Conservation (phyloP, 2,113 vertebrate genomes). For the Natator depressus region DNA sequence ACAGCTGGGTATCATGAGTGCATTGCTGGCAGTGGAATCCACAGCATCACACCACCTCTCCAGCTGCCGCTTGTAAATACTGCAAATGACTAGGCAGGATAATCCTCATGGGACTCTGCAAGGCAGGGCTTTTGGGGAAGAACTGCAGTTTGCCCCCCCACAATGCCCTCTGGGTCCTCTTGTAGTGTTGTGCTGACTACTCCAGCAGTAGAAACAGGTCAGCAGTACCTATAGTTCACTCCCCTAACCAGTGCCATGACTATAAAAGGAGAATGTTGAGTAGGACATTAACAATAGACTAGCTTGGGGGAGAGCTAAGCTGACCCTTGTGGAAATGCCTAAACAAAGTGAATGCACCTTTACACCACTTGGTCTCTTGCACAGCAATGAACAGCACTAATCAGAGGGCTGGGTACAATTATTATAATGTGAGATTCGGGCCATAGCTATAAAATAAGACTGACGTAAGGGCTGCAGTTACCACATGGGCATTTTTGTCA, state of each 20-base stretch:
- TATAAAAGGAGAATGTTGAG: neutral
- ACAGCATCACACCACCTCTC: neutral
- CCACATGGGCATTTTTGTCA: neutral
- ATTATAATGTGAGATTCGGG: neutral
- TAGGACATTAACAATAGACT: neutral
- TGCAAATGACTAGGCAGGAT: neutral
- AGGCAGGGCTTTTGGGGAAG: rapidly evolving
- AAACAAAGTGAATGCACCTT: neutral
- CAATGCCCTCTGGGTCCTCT: neutral
- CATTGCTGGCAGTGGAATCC: neutral
- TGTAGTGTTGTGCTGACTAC: neutral
- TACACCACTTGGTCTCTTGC: neutral
- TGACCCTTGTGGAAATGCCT: neutral
- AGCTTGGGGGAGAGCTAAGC: neutral
- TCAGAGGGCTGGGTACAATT: neutral
- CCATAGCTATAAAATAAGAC: neutral
- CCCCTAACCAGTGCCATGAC: neutral
- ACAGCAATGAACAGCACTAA: neutral
- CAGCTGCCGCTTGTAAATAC: neutral
- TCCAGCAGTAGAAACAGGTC: neutral
- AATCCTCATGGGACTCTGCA: neutral
- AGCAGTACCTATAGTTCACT: neutral
- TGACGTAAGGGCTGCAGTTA: neutral
- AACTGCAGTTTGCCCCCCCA: neutral
- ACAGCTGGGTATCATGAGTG: neutral